Evolutionary conservation across 2,888 invertebrate genomes (phyloP), one percentile per base, ranked within the genome.

Genomic region (Drosophila antonietae): DNA sequence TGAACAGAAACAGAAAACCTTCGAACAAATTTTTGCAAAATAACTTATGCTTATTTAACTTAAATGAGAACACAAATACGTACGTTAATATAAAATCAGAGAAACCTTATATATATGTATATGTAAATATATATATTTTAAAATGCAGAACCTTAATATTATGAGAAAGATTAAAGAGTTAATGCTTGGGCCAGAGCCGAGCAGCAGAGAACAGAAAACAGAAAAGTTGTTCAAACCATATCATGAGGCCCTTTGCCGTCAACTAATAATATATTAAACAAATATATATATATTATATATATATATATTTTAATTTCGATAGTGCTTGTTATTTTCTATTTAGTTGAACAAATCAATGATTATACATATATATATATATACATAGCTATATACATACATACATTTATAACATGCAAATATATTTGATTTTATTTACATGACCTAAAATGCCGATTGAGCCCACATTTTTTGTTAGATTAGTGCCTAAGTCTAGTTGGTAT

Each of bases 271-370:
- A 49, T 41, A 59, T 39, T 39, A 71, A 43, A 70, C 37, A 68
- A 56, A 61, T 43, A 57, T 67, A 60, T 73, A 74, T 74, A 61
- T 70, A 73, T 52, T 43, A 57, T 67, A 60, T 73, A 74, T 74
- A 61, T 70, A 73, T 52, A 64, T 62, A 46, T 63, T 63, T 43
- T 74, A 60, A 72, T 73, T 83, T 75, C 59, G 56, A 62, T 88
- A 88, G 69, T 85, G 88, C 83, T 85, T 88, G 88, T 85, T 85
- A 85, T 85, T 85, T 86, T 85, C 75, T 85, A 80, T 80, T 85
- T 83, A 88, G 86, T 85, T 88, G 71, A 73, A 72, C n/a, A 66
- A 68, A 71, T 49, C 57, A 58, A 70, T 68, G 41, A 58, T 62
- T 52, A 73, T 43, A 58, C 6, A 47, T 43, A 58, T 10, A 47